Evolutionary conservation across 2,888 invertebrate genomes (phyloP).

Genomic region (Caenorhabditis wallacei): DNA sequence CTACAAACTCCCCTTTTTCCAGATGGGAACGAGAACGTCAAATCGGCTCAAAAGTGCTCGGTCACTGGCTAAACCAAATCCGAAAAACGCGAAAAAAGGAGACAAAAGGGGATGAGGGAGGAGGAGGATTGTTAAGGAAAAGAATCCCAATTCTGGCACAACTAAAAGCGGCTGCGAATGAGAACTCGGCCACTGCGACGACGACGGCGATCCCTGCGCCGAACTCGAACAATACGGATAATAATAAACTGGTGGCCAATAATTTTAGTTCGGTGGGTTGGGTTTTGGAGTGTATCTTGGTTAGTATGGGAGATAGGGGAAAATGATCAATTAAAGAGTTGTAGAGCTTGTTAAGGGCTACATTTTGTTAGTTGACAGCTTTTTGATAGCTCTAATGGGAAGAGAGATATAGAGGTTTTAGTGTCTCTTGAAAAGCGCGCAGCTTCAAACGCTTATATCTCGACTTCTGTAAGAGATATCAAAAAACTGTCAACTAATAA

Average conservation of each 20-base stretch:
- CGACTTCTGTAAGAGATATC: too few relatives aligned
- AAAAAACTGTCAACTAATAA: too few relatives aligned
- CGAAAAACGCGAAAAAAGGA: conserved; percentile 81
- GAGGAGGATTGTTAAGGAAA: conserved; percentile 66
- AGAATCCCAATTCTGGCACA: conserved; percentile 68
- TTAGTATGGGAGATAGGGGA: too few relatives aligned
- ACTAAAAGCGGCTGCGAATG: conserved; percentile 43
- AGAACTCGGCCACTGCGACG: conserved; percentile 19
- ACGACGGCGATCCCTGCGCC: conserved; percentile 29
- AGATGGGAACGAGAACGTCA: conserved; percentile 83
- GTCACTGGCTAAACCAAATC: conserved; percentile 83
- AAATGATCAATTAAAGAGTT: too few relatives aligned
- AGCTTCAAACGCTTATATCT: too few relatives aligned
- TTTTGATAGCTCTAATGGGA: too few relatives aligned
- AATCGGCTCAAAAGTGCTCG: conserved; percentile 82
- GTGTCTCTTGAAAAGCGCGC: too few relatives aligned
- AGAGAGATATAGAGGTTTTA: too few relatives aligned
- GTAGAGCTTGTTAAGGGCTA: too few relatives aligned
- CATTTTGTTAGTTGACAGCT: too few relatives aligned
- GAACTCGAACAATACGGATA: conserved; percentile 7
- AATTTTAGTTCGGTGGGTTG: conserved; percentile 54
- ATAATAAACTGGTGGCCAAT: conserved; percentile 40
- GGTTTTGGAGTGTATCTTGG: too few relatives aligned
- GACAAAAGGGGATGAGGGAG: conserved; percentile 45
- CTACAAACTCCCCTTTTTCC: conserved; percentile 47